Evolutionary conservation across 2,888 invertebrate genomes (phyloP).

Genomic region (Noctua fimbriata): DNA sequence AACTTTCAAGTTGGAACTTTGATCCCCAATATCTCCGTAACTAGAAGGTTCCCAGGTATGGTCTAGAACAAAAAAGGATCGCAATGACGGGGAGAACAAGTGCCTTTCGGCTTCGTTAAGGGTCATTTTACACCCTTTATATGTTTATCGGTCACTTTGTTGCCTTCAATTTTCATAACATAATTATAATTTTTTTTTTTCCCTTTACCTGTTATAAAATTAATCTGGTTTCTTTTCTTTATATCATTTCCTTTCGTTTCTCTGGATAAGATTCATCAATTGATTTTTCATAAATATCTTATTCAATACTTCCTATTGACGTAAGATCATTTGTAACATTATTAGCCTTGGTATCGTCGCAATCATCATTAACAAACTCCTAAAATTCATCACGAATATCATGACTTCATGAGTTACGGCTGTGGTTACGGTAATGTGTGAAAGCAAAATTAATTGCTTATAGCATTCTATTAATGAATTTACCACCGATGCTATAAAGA

Average conservation of each 20-base stretch:
- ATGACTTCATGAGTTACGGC: slow-evolving; percentile 44
- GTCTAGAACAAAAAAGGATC: no score
- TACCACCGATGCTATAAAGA: slow-evolving; percentile 24
- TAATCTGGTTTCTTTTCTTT: background rate
- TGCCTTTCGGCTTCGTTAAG: no score
- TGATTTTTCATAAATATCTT: slow-evolving; percentile 7
- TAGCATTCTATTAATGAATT: slow-evolving; percentile 41
- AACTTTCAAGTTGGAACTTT: no score
- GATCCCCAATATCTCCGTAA: no score
- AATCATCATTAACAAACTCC: slow-evolving; percentile 51
- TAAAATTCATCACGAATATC: slow-evolving; percentile 49
- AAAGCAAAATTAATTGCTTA: slow-evolving; percentile 56
- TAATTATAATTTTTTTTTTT: no score
- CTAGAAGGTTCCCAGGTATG: no score
- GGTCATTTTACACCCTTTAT: no score
- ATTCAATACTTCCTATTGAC: slow-evolving; percentile 43
- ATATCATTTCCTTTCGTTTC: background rate
- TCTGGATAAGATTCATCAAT: slow-evolving; percentile 10
- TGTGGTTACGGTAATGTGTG: slow-evolving; percentile 29
- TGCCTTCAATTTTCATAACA: background rate
- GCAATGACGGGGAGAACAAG: no score
- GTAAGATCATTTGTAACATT: slow-evolving; percentile 43
- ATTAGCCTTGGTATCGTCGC: slow-evolving; percentile 36
- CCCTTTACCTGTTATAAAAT: background rate
- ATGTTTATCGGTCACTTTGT: slow-evolving; percentile 10